Percentiles rank a stretch among this genome's conserved stretches.
Conservation (phyloP, 1,140 invertebrate genomes). For the Psilanteris sp. region DNA sequence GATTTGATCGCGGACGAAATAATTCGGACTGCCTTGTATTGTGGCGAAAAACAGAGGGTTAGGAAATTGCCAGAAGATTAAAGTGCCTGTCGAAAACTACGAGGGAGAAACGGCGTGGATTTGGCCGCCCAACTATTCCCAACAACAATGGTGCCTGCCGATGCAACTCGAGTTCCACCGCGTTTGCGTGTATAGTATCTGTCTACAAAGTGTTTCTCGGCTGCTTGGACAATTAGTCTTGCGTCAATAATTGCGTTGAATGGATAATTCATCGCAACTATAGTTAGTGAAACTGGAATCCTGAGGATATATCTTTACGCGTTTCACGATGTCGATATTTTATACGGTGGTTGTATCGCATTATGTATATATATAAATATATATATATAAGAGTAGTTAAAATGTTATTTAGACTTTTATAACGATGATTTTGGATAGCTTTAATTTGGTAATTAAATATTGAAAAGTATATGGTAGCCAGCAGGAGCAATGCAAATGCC, state of each 20-base stretch:
- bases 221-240: conserved; percentile 68
- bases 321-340: too few relatives aligned
- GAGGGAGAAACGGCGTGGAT: conserved; percentile 62
- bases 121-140: conserved; percentile 73
- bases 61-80: conserved; percentile 42
- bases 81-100: conserved; percentile 30
- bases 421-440: too few relatives aligned
- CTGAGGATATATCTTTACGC: conserved; percentile 1
- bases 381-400: too few relatives aligned
- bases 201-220: conserved; percentile 54
- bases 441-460: too few relatives aligned
- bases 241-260: conserved; percentile 75
- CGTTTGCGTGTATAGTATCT: conserved; percentile 10
- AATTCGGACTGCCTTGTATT: conserved; percentile 22
- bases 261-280: conserved; percentile 11
- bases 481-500: too few relatives aligned
- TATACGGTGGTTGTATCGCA: too few relatives aligned
- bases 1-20: conserved; percentile 7
- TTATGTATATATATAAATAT: too few relatives aligned
- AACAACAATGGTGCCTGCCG: conserved; percentile 61
- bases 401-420: too few relatives aligned
- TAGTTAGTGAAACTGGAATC: conserved; percentile 2
- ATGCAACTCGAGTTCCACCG: conserved; percentile 38
- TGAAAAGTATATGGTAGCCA: too few relatives aligned
- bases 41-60: conserved; percentile 23